Conservation (phyloP, 2,113 vertebrate genomes). For the Stictonetta naevosa region DNA sequence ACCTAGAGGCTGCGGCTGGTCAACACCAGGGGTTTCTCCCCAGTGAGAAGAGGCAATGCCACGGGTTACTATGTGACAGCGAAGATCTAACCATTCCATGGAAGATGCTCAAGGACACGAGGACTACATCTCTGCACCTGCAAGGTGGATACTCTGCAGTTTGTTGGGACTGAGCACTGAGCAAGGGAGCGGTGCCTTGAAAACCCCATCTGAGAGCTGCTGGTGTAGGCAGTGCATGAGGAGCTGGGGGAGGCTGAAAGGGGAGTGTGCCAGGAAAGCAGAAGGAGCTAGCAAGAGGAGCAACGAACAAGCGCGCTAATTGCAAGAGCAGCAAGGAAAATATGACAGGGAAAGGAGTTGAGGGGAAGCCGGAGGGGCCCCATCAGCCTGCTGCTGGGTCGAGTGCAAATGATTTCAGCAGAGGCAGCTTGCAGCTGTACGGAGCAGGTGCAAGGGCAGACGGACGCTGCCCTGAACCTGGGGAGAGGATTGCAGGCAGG, state of each 20-base stretch:
- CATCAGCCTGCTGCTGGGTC: slow-evolving; percentile 72
- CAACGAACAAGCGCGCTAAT: slow-evolving; percentile 70
- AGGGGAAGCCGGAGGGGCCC: slow-evolving; percentile 72
- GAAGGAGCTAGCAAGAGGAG: not conserved
- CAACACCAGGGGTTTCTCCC: not conserved
- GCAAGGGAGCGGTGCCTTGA: not conserved
- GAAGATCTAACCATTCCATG: fast-evolving
- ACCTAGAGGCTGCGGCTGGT: not conserved
- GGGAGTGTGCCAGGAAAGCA: slow-evolving; percentile 42
- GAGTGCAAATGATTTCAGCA: slow-evolving; percentile 78
- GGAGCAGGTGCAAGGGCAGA: slow-evolving; percentile 79
- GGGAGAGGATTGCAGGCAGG: slow-evolving; percentile 76
- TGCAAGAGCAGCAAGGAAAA: slow-evolving; percentile 74
- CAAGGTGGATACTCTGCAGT: not conserved
- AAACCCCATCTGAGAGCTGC: not conserved
- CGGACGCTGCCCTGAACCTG: slow-evolving; percentile 69
- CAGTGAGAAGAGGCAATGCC: not conserved
- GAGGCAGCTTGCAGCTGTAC: slow-evolving; percentile 78
- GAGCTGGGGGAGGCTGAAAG: not conserved
- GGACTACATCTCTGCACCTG: not conserved
- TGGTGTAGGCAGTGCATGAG: not conserved
- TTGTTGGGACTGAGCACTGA: not conserved
- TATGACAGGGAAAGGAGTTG: slow-evolving; percentile 38
- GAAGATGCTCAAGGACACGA: not conserved
- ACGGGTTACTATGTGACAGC: not conserved